Percentiles rank a stretch among this genome's conserved stretches.
phyloP scores from a whole-genome alignment of 1,140 invertebrate genomes.

The Drosophila sulfurigaster region DNA sequence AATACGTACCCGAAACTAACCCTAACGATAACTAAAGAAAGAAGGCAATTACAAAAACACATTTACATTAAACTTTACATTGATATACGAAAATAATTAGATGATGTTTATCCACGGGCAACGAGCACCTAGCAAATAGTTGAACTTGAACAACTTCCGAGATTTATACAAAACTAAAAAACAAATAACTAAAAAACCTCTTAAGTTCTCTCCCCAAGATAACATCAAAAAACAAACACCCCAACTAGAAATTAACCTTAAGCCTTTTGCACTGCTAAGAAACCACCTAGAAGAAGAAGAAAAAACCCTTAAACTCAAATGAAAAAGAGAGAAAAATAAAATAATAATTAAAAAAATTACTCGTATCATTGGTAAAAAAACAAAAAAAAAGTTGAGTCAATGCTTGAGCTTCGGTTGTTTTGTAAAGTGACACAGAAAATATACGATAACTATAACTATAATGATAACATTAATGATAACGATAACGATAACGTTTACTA shows the following conservation, averaged over 20 bases:
- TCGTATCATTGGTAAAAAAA: slow-evolving; percentile 20
- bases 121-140: slow-evolving; percentile 33
- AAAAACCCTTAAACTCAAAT: slow-evolving; percentile 40
- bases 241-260: slow-evolving; percentile 39
- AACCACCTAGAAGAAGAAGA: slow-evolving; percentile 68
- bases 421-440: slow-evolving; percentile 64
- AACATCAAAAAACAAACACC: slow-evolving; percentile 23
- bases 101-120: slow-evolving; percentile 52
- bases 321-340: slow-evolving; percentile 13
- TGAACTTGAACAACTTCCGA: slow-evolving; percentile 28
- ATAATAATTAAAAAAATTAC: slow-evolving; percentile 1
- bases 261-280: slow-evolving; percentile 82
- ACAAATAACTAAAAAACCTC: background rate
- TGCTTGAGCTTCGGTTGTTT: slow-evolving; percentile 80
- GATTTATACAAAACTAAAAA: background rate
- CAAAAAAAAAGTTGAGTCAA: slow-evolving; percentile 31
- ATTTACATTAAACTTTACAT: slow-evolving; percentile 26
- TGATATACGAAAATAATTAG: slow-evolving; percentile 31
- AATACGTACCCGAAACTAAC: slow-evolving; percentile 71
- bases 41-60: slow-evolving; percentile 49
- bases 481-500: slow-evolving; percentile 43
- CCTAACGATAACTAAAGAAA: slow-evolving; percentile 76
- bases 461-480: slow-evolving; percentile 19
- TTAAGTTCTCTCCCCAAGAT: slow-evolving; percentile 1
- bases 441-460: slow-evolving; percentile 54